phyloP scores from a whole-genome alignment of 2,113 vertebrate species.

The Scytalopus superciliaris region DNA sequence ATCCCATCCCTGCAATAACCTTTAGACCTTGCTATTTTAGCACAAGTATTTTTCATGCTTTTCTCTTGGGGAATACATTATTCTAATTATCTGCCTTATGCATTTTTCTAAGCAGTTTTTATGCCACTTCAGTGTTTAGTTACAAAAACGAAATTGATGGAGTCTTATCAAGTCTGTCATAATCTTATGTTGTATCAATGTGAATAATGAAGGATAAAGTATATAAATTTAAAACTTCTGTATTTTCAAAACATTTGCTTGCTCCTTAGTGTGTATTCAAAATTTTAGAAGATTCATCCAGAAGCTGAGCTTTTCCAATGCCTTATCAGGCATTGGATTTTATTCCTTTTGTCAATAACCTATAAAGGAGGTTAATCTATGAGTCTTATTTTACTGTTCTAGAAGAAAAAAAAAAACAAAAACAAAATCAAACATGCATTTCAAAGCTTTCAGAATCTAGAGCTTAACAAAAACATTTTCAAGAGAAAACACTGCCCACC shows the following conservation, averaged over 20 bases:
- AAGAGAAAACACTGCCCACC: neutral
- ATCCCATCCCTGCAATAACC: neutral
- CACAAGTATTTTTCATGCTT: neutral
- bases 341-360: neutral
- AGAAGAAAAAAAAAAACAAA: neutral
- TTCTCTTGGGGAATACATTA: neutral
- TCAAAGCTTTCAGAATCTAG: neutral
- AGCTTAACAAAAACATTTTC: neutral
- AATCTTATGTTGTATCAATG: neutral
- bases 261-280: neutral
- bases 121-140: neutral
- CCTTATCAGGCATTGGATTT: neutral
- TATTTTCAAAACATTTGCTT: neutral
- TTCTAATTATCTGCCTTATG: neutral
- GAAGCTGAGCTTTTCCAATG: neutral
- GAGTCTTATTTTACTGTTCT: neutral
- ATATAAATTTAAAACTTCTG: neutral
- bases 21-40: neutral
- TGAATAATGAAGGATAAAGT: neutral
- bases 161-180: neutral
- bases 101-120: neutral
- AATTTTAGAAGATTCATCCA: neutral
- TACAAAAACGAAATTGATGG: neutral
- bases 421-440: neutral
- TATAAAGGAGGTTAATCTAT: neutral